Conservation (phyloP, 2,113 vertebrate species). For the Erythrocercus mccallii region DNA sequence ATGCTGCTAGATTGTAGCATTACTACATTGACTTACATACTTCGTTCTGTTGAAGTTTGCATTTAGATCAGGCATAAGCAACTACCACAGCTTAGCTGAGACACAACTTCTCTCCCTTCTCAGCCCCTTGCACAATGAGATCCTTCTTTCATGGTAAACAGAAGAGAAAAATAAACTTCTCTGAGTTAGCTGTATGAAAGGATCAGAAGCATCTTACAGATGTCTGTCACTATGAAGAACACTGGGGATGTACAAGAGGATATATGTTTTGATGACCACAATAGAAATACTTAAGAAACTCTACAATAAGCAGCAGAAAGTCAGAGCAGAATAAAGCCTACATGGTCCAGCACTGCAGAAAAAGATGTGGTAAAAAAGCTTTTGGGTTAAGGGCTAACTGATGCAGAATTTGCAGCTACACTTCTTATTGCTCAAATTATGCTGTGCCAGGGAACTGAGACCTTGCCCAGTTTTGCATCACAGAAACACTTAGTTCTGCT, state of each 20-base stretch:
- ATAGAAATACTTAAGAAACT: background rate
- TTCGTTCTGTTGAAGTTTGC: background rate
- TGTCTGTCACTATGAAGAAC: background rate
- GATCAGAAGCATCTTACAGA: background rate
- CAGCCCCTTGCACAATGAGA: background rate
- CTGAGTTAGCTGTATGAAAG: background rate
- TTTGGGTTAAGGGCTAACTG: background rate
- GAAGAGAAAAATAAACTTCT: background rate
- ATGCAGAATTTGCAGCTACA: background rate
- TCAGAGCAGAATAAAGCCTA: background rate
- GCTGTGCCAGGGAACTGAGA: background rate
- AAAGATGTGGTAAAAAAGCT: background rate
- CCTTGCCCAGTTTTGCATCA: background rate
- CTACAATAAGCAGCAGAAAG: background rate
- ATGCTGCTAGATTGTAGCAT: background rate
- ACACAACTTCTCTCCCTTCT: background rate
- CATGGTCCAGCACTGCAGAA: background rate
- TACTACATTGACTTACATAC: background rate
- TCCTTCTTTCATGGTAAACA: background rate
- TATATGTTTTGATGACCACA: background rate
- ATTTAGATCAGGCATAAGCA: background rate
- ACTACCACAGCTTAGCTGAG: background rate
- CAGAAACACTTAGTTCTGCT: background rate
- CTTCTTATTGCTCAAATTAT: background rate
- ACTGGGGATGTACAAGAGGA: background rate